Base-by-base conservation (phyloP, 2,888 invertebrate species). In the Anthophora plumipes region DNA sequence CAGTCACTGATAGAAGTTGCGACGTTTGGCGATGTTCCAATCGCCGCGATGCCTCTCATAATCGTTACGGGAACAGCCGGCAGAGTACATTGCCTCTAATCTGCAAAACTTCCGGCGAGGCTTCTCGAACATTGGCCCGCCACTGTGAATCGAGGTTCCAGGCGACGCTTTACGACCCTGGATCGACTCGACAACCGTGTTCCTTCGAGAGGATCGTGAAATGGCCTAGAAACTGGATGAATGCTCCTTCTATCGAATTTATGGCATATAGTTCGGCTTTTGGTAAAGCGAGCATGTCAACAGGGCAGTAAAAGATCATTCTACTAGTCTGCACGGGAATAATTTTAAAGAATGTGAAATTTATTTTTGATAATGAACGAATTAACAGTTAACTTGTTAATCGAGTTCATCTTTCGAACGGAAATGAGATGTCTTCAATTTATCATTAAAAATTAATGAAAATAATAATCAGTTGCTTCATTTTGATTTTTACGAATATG, bases 21-120 rank as follows among this genome's bases (percentile, higher is more conserved):
- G 39, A 64, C 77, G 50, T 72, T 82, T 82, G 82, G 82, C 82
- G 17, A 43, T 20, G 48, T 50, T 68, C 82, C 82, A 82, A 82
- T 82, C 59, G 61, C 50, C 63, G 55, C 59, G 48, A 71, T 70
- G 63, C 25, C 67, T 22, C 61, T 64, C 82, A 50, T 82, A 82
- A 82, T 82, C 82, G 70, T 82, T 82, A 70, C 11, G 12, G 63
- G 43, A 71, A 57, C 50, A 25, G 43, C 68, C 52, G 7, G 20
- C 55, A 31, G 39, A 25, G 52, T 48, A 48, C 61, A 46, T 61
- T 48, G 54, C 17, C 52, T 37, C 60, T 82, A 82, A 77, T 77
- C 77, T 73, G 73, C 60, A 55, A 60, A 77, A 82, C 73, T 82
- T 73, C 41, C 72, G 46, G 37, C 17, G 41, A 11, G 41, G 54